These are phyloP conservation scores for Ptychadena robeensis DNA, from an alignment of 2,797 vertebrate genomes.

Conservation along the genomic window DNA sequence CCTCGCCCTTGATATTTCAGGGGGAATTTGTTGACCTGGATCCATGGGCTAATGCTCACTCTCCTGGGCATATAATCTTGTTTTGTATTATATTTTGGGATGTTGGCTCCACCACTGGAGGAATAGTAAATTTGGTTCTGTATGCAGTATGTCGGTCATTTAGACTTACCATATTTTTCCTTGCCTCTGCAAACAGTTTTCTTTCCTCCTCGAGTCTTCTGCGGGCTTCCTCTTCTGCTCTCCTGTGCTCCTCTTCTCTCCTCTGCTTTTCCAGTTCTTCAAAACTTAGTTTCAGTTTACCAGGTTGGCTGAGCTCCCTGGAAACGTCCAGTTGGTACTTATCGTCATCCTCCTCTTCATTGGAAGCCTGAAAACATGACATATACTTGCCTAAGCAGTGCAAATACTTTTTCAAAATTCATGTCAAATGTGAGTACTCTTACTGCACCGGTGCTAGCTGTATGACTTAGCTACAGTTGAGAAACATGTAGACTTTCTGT, in stretches of 20 bases:
- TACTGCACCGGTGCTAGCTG: too few relatives aligned
- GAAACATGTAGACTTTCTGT: too few relatives aligned
- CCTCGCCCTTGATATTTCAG: too few relatives aligned
- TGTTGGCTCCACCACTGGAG: too few relatives aligned
- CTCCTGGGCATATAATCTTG: too few relatives aligned
- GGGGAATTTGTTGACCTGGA: too few relatives aligned
- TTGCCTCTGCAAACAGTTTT: conserved; percentile 92
- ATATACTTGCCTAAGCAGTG: neutral
- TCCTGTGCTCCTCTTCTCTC: conserved; percentile 84
- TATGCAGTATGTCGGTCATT: too few relatives aligned
- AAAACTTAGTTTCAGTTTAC: conserved; percentile 82
- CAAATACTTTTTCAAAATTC: neutral
- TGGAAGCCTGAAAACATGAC: conserved; percentile 68
- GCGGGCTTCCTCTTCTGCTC: conserved; percentile 88
- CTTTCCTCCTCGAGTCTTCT: conserved; percentile 93
- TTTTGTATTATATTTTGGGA: too few relatives aligned
- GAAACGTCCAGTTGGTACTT: conserved; percentile 71
- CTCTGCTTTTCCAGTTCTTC: conserved; percentile 83
- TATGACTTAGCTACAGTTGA: too few relatives aligned
- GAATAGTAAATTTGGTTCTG: too few relatives aligned
- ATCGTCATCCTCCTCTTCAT: conserved; percentile 77
- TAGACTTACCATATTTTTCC: conserved; percentile 89
- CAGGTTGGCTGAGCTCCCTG: conserved; percentile 76
- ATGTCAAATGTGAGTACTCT: too few relatives aligned
- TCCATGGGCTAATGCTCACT: too few relatives aligned